phyloP scores from a whole-genome alignment of 2,888 invertebrate species.

The Belgica antarctica region DNA sequence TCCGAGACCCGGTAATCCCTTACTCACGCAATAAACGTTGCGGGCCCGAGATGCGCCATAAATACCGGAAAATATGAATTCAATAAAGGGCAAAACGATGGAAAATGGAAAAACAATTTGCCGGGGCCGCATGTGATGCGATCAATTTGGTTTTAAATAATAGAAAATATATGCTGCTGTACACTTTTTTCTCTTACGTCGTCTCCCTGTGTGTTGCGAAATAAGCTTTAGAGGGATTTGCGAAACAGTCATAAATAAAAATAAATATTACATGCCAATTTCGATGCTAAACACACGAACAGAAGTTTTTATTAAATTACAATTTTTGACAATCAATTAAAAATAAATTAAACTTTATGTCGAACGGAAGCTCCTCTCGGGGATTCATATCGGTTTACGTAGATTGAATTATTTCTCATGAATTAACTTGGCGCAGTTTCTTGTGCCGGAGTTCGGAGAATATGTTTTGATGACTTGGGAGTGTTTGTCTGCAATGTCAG shows the following conservation, averaged over 20 bases:
- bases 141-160: slow-evolving; percentile 41
- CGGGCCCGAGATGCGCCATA: background rate
- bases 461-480: too few relatives aligned
- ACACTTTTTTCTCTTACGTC: background rate
- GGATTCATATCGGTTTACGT: too few relatives aligned
- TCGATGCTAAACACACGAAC: background rate
- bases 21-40: slow-evolving; percentile 21
- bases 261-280: slow-evolving; percentile 3
- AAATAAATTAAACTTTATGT: background rate
- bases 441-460: background rate
- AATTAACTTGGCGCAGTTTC: background rate
- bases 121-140: slow-evolving; percentile 34
- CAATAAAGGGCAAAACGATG: slow-evolving; percentile 31
- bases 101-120: slow-evolving; percentile 33
- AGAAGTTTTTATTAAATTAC: background rate
- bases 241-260: slow-evolving; percentile 40
- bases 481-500: too few relatives aligned
- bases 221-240: slow-evolving; percentile 42
- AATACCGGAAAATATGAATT: slow-evolving; percentile 36
- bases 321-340: slow-evolving; percentile 30
- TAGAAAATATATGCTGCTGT: slow-evolving; percentile 23
- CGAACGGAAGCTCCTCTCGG: too few relatives aligned
- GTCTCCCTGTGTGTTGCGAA: background rate
- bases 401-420: background rate
- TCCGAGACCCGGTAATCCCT: slow-evolving; percentile 23